Percentiles rank a stretch among this genome's conserved stretches.
phyloP scores from a whole-genome alignment of 2,797 vertebrate species.

The Melanotaenia parkinsoni region DNA sequence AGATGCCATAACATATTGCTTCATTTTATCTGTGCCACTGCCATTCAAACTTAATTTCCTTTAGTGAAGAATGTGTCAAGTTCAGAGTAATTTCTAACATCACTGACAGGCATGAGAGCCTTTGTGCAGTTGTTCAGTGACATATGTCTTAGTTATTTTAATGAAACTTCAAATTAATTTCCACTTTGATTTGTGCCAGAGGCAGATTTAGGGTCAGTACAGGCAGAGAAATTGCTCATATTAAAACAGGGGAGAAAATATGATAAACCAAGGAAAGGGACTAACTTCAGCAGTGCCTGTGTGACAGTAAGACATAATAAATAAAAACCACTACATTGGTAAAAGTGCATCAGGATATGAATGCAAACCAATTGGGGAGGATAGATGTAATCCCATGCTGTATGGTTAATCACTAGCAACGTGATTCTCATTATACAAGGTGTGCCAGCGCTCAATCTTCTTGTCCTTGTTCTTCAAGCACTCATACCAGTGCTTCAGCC shows the following conservation, averaged over 20 bases:
- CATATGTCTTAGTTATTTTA: conserved; percentile 35
- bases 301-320: conserved; percentile 28
- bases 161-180: conserved; percentile 51
- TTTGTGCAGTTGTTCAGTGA: conserved; percentile 52
- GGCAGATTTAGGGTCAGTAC: conserved; percentile 60
- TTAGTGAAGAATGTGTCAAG: conserved; percentile 29
- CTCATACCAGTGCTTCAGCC: conserved; percentile 97
- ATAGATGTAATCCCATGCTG: conserved; percentile 68
- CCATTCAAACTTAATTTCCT: conserved; percentile 47
- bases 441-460: conserved; percentile 98
- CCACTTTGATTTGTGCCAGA: conserved; percentile 46
- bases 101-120: conserved; percentile 44
- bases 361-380: conserved; percentile 47
- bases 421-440: conserved; percentile 90
- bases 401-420: conserved; percentile 88
- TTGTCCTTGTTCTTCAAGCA: conserved; percentile 99
- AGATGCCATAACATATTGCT: conserved; percentile 69
- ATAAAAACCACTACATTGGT: conserved; percentile 27
- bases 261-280: conserved; percentile 23
- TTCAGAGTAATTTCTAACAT: conserved; percentile 37
- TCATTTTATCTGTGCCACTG: conserved; percentile 59
- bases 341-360: conserved; percentile 37
- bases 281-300: conserved; percentile 30
- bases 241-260: conserved; percentile 41
- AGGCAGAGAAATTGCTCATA: conserved; percentile 53